Base-by-base conservation (phyloP, 2,113 vertebrate species). In the Nyctibius bracteatus region DNA sequence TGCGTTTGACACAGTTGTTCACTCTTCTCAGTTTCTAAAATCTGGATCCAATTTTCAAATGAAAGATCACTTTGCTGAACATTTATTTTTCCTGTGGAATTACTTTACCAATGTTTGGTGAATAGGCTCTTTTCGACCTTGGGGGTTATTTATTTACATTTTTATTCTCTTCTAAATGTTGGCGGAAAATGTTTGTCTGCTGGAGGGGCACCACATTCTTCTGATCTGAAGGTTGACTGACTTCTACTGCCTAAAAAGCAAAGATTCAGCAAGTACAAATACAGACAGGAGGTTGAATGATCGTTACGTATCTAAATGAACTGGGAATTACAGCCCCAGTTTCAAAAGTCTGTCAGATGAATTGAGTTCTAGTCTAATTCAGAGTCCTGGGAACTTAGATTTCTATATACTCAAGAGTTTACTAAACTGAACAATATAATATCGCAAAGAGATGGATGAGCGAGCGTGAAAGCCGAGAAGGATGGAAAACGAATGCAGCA, bases 21-120 rank as follows among this genome's bases (percentile, higher is more conserved):
- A 89, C 86, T 59, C 95, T 94, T 96, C 95, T 92, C 70, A 18
- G 90, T 86, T 83, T 96, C 95, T 87, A 84, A 81, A 98, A 96
- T 97, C 97, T 98, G 98, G 97, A 98, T 97, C 97, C 93, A 97
- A 97, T 98, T 98, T 98, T 94, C 91, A 97, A 98, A 97, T 96
- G 94, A 98, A 98, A 97, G 95, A 95, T 94, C 94, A 95, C 94
- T 97, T 96, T 82, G 94, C 96, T 75, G 63, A 94, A 97, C 95
- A 96, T 96, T 96, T 98, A 95, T 97, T 98, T 97, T 97, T 97
- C 97, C 62, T 92, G 91, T 96, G 94, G 96, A 97, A 97, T 97
- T 80, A 70, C 93, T 97, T 94, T 92, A 93, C 81, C 51, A 74
- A 68, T 86, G 59, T 92, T 97, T 96, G 90, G 95, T 93, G 89